These are phyloP conservation scores for Temnothorax unifasciatus DNA, from an alignment of 2,888 invertebrate species.

Conservation along the genomic window DNA sequence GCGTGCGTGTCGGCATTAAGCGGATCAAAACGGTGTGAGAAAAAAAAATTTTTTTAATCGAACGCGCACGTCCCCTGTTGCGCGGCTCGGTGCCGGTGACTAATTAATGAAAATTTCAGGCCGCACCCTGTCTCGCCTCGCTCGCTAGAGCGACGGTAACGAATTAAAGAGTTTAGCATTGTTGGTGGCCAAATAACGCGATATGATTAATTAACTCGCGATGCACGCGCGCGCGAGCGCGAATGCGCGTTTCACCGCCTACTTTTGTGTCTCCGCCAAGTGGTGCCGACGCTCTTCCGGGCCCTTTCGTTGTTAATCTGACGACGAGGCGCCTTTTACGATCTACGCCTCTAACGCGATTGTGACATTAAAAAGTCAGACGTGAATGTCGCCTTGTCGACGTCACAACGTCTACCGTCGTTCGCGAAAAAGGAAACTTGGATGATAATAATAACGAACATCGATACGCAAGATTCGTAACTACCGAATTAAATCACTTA, in stretches of 20 bases:
- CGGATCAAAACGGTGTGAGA: constrained; percentile 45
- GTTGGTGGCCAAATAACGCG: constrained; percentile 41
- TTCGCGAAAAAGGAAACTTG: background rate
- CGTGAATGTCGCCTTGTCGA: constrained; percentile 11
- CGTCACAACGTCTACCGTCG: background rate
- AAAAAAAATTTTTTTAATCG: constrained; percentile 63
- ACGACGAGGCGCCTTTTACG: constrained; percentile 10
- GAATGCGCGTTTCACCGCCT: background rate
- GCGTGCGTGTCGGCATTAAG: constrained; percentile 17
- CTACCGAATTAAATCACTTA: background rate
- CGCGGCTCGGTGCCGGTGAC: constrained; percentile 40
- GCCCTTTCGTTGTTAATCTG: constrained; percentile 20
- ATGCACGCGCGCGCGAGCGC: background rate
- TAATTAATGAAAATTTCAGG: constrained; percentile 69
- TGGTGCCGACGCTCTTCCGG: background rate
- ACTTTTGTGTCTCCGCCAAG: background rate
- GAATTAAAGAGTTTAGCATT: constrained; percentile 66
- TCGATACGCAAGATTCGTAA: constrained; percentile 8
- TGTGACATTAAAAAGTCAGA: constrained; percentile 40
- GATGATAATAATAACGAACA: constrained; percentile 13
- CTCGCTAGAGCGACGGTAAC: constrained; percentile 1
- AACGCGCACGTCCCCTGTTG: constrained; percentile 40
- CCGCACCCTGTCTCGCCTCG: background rate
- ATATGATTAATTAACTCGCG: constrained; percentile 55
- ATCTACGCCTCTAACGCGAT: constrained; percentile 27